These are phyloP conservation scores for Anabacerthia variegaticeps DNA, from an alignment of 2,797 vertebrate genomes.

Conservation along the genomic window DNA sequence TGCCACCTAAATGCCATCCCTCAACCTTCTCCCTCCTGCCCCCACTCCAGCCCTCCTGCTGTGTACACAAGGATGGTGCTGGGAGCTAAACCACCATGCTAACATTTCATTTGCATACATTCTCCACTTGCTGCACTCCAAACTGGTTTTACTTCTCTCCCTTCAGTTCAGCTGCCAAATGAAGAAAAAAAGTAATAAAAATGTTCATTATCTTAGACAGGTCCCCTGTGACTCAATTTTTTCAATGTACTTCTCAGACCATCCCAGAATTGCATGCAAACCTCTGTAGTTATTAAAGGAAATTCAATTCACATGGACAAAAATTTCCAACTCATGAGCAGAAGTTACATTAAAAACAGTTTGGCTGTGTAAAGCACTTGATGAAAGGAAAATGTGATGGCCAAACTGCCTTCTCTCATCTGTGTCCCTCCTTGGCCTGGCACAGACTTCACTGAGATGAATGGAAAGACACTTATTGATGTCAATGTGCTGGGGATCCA, in stretches of 20 bases:
- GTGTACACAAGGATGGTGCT: neutral
- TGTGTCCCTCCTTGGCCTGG: neutral
- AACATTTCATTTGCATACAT: neutral
- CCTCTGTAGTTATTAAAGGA: neutral
- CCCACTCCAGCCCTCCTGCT: accelerated
- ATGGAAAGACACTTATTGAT: neutral
- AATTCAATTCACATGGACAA: neutral
- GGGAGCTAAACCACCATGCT: neutral
- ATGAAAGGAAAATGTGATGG: neutral
- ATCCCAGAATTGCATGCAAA: neutral
- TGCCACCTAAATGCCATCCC: neutral
- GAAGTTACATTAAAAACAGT: neutral
- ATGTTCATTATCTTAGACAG: neutral
- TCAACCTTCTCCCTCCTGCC: neutral
- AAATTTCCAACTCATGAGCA: neutral
- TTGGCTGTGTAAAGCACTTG: neutral
- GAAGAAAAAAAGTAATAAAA: neutral
- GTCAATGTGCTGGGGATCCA: neutral
- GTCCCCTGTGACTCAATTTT: accelerated
- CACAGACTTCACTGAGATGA: neutral
- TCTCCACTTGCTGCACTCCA: neutral
- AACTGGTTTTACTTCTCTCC: neutral
- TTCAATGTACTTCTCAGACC: neutral
- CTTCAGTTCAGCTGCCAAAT: neutral
- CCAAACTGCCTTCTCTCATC: neutral